Evolutionary conservation across 2,113 vertebrate genomes (phyloP).

Genomic region (Eclectus roratus): DNA sequence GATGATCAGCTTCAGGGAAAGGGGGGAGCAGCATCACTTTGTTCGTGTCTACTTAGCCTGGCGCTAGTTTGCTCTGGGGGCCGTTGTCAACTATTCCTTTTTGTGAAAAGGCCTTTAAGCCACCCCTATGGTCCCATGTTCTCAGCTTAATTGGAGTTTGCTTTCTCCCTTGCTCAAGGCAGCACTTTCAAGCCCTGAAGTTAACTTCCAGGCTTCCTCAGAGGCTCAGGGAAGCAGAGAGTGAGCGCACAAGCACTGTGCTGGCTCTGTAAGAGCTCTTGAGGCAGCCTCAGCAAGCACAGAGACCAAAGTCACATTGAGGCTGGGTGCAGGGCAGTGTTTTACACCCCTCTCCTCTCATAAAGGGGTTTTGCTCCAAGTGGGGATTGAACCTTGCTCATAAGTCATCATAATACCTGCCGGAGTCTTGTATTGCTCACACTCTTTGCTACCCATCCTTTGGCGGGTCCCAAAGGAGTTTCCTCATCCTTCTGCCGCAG

Average conservation of each 20-base stretch:
- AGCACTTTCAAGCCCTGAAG: not conserved
- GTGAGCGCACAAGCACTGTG: not conserved
- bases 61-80: not conserved
- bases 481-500: not conserved
- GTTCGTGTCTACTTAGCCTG: rapidly evolving
- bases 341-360: not conserved
- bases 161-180: not conserved
- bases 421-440: not conserved
- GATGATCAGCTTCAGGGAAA: not conserved
- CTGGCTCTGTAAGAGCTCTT: not conserved
- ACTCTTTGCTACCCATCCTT: not conserved
- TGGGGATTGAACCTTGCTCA: not conserved
- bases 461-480: not conserved
- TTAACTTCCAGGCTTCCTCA: not conserved
- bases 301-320: not conserved
- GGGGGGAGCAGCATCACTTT: not conserved
- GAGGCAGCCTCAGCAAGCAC: not conserved
- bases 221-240: not conserved
- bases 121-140: not conserved
- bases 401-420: not conserved
- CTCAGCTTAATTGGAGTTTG: not conserved
- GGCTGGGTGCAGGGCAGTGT: not conserved
- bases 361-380: not conserved
- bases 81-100: not conserved
- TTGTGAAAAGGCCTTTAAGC: not conserved